These are phyloP conservation scores for Saturnia japonica DNA, from an alignment of 2,888 invertebrate species.

Conservation along the genomic window DNA sequence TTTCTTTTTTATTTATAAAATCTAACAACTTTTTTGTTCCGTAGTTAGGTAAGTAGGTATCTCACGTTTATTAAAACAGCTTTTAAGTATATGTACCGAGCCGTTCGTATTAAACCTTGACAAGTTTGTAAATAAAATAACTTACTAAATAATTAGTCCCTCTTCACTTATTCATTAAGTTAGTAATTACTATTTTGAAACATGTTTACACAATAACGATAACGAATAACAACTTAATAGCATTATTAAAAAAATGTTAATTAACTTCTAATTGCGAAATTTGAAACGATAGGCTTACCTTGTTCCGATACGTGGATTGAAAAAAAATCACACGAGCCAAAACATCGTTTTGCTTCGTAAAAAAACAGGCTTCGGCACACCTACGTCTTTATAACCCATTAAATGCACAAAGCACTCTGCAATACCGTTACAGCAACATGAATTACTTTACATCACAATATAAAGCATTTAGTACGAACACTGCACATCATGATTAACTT, in stretches of 20 bases:
- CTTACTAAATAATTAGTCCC: neutral
- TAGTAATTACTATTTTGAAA: neutral
- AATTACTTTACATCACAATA: conserved; percentile 47
- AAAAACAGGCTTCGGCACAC: conserved; percentile 60
- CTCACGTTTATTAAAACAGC: too few species aligned
- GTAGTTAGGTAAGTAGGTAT: too few species aligned
- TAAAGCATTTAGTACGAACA: conserved; percentile 29
- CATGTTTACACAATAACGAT: neutral
- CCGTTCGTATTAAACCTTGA: neutral
- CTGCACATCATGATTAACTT: conserved; percentile 33
- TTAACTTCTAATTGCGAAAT: neutral
- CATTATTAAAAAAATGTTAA: neutral
- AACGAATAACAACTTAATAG: neutral
- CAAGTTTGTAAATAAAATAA: neutral
- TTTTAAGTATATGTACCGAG: too few species aligned
- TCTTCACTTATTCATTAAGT: neutral
- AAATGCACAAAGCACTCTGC: conserved; percentile 28
- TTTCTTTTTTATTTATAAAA: too few species aligned
- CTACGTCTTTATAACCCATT: conserved; percentile 50
- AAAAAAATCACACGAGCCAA: conserved; percentile 54
- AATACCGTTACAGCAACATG: conserved; percentile 65
- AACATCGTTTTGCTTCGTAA: conserved; percentile 47
- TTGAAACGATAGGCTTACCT: neutral
- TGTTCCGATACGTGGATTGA: neutral
- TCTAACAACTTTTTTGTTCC: too few species aligned